phyloP scores from a whole-genome alignment of 2,797 vertebrate genomes.

The Etheostoma perlongum region DNA sequence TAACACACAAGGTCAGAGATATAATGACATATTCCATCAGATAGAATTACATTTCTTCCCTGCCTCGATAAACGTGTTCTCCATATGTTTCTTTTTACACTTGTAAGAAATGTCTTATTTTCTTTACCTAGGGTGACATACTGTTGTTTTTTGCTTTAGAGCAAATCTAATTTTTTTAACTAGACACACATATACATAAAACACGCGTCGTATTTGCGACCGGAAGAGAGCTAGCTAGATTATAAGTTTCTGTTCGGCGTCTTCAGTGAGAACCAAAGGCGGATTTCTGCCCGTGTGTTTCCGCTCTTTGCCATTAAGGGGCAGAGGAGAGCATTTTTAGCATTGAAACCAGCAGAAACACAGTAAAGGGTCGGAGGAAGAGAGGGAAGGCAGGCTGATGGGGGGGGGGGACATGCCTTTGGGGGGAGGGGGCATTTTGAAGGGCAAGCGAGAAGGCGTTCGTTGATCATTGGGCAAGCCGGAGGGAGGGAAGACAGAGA shows the following conservation, averaged over 20 bases:
- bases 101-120: constrained; percentile 62
- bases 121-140: constrained; percentile 64
- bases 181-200: constrained; percentile 75
- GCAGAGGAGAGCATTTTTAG: constrained; percentile 60
- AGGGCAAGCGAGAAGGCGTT: constrained; percentile 57
- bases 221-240: constrained; percentile 78
- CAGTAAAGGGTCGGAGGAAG: constrained; percentile 37
- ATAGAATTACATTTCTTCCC: constrained; percentile 73
- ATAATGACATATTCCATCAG: constrained; percentile 66
- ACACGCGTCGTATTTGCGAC: constrained; percentile 58
- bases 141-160: constrained; percentile 40
- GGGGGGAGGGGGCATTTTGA: constrained; percentile 43
- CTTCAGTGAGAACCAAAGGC: constrained; percentile 55
- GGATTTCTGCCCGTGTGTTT: constrained; percentile 49
- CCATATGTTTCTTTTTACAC: constrained; percentile 53
- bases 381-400: constrained; percentile 30
- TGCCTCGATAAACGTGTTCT: constrained; percentile 59
- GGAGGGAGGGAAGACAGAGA: constrained; percentile 34
- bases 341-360: constrained; percentile 74
- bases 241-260: constrained; percentile 65
- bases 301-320: constrained; percentile 57
- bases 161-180: constrained; percentile 60
- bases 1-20: constrained; percentile 76
- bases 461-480: constrained; percentile 43
- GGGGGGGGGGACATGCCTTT: constrained; percentile 31